A percentile compares a stretch with the other conserved stretches of the same genome.
Evolutionary conservation across 2,797 vertebrate genomes (phyloP).

Genomic region (Bradypodion ventrale): DNA sequence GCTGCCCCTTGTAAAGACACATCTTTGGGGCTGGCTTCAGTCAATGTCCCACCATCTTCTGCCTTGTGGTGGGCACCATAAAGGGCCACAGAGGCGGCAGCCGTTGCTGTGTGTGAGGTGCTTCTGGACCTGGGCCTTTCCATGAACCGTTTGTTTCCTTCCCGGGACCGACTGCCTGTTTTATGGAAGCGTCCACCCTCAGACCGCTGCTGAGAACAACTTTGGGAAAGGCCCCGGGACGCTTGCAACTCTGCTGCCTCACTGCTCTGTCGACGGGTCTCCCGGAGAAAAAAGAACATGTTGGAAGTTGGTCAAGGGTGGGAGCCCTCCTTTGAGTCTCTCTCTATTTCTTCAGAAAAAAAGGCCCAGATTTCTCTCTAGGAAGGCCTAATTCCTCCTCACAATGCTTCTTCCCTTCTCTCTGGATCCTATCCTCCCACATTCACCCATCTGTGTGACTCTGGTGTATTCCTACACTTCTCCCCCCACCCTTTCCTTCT

Average conservation of each 20-base stretch:
- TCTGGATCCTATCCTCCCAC: background rate
- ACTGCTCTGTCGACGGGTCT: conserved; percentile 4
- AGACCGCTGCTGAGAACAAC: background rate
- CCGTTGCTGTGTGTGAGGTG: background rate
- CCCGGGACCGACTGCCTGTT: background rate
- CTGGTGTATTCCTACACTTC: background rate
- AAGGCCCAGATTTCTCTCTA: background rate
- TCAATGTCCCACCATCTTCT: background rate
- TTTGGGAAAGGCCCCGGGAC: background rate
- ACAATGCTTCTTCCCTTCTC: background rate
- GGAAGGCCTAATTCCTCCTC: background rate
- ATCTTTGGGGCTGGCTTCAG: background rate
- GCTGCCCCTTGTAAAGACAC: background rate
- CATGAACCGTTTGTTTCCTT: background rate
- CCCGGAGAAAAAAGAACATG: conserved; percentile 60
- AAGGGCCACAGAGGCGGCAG: background rate
- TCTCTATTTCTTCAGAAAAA: background rate
- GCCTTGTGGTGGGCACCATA: background rate
- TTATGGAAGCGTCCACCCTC: background rate
- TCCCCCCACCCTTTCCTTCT: background rate
- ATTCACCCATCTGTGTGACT: background rate
- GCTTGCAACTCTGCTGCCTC: background rate
- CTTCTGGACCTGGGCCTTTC: background rate
- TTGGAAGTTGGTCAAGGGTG: background rate
- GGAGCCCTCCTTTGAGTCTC: background rate